These are phyloP conservation scores for Coleophora deauratella DNA, from an alignment of 2,888 invertebrate species.

Conservation along the genomic window DNA sequence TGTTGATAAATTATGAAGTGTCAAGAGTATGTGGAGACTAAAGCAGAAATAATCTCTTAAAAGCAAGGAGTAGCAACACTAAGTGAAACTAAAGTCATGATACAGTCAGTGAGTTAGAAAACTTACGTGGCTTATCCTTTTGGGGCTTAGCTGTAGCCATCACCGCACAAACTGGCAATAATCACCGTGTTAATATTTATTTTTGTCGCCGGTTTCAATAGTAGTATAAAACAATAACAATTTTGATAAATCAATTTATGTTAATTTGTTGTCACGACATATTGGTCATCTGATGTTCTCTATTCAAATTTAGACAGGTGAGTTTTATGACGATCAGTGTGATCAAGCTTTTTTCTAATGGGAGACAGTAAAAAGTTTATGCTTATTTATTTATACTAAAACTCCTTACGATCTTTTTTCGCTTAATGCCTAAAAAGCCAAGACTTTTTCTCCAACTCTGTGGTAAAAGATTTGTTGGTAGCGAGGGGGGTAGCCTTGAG, in stretches of 20 bases:
- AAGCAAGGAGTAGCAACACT: too few species aligned
- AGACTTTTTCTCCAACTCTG: too few species aligned
- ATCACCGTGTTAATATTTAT: conserved; percentile 12
- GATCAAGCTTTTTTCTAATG: background rate
- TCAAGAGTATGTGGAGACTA: too few species aligned
- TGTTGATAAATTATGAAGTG: too few species aligned
- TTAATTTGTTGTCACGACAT: conserved; percentile 23
- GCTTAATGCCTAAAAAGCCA: too few species aligned
- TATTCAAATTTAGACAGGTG: conserved; percentile 25
- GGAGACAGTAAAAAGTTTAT: too few species aligned
- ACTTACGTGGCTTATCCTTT: conserved; percentile 57
- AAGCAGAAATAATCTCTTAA: too few species aligned
- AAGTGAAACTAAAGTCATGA: background rate
- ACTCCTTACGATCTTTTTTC: too few species aligned
- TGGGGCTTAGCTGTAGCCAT: conserved; percentile 46
- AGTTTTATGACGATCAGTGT: too few species aligned
- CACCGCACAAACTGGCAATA: conserved; percentile 15
- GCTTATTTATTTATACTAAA: too few species aligned
- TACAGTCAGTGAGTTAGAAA: background rate
- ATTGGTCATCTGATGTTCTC: conserved; percentile 33
- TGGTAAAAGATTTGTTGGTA: too few species aligned
- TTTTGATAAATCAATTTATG: conserved; percentile 35
- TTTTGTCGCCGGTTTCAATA: conserved; percentile 14
- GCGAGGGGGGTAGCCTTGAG: too few species aligned
- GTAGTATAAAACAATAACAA: conserved; percentile 36